Base-by-base conservation (phyloP, 2,113 vertebrate species). In the Mohoua ochrocephala region DNA sequence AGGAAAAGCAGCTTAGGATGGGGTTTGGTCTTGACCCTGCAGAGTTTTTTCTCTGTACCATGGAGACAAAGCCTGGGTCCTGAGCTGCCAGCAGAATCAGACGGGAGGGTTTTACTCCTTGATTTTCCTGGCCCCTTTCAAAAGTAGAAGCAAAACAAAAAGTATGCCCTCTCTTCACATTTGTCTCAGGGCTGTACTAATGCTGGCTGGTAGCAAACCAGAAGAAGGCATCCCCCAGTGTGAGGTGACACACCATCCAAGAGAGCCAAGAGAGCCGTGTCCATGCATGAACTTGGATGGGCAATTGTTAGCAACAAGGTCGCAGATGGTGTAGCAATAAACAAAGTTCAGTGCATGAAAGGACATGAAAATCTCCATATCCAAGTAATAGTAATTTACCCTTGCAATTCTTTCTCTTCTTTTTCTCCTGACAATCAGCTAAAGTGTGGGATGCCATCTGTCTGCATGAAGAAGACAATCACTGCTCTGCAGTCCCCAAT, bases 11-110 rank as follows among this genome's bases (percentile, higher is more conserved):
- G 12, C 41, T 83, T 31, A 35, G 15, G 33, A 30, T 42, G 52
- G 21, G 69, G 8, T 50, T 50, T 7, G 0, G 9, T 52, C 18
- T 42, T 27, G 10, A 49, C 0, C 0, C 44, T 1, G 3, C 8
- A 31, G 39, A 86, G 35, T 8, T 57, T 17, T 57, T 80, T 61
- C 64, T 65, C 50, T 50, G 17, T 28, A 26, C 37, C 3, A 21
- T 13, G 7, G 3, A 26, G n/a, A 44, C 24, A 83, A 87, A 89
- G 21, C 26, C 30, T 33, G 16, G 17, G 21, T 75, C 41, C 59
- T 42, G 33, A 74, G 8, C 39, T 73, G 28, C 44, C 60, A 47
- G 63, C 39, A 42, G 23, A 76, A 74, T 63, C 42, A 77, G 23
- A 24, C 3, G 12, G 59, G 31, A 91, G 22, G 67, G 13, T 9